phyloP scores from a whole-genome alignment of 2,888 invertebrate species.

The Villa cingulata region DNA sequence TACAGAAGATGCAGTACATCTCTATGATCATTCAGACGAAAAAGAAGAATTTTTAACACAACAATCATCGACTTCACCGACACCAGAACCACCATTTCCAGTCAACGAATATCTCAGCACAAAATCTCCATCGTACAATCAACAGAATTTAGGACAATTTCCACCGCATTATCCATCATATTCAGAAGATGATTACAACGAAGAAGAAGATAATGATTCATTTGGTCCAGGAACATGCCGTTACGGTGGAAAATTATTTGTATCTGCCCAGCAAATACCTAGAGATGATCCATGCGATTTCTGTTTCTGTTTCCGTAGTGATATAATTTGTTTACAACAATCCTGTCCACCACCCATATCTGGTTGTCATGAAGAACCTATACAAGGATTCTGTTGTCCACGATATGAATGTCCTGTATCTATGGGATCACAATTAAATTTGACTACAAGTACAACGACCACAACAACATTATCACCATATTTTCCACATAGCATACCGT shows the following conservation, averaged over 20 bases:
- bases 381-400: slow-evolving; percentile 88
- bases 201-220: slow-evolving; percentile 56
- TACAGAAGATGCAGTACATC: neutral
- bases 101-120: slow-evolving; percentile 1
- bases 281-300: slow-evolving; percentile 91
- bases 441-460: slow-evolving; percentile 77
- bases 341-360: slow-evolving; percentile 90
- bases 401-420: slow-evolving; percentile 86
- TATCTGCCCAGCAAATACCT: slow-evolving; percentile 89
- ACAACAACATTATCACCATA: slow-evolving; percentile 75
- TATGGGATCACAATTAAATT: slow-evolving; percentile 67
- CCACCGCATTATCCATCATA: slow-evolving; percentile 29
- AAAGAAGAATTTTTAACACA: neutral
- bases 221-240: slow-evolving; percentile 84
- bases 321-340: slow-evolving; percentile 88
- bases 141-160: slow-evolving; percentile 9
- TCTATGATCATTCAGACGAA: too few species aligned
- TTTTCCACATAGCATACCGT: slow-evolving; percentile 69
- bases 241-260: slow-evolving; percentile 83
- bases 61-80: neutral
- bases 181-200: slow-evolving; percentile 47
- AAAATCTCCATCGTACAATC: slow-evolving; percentile 4
- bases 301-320: slow-evolving; percentile 93
- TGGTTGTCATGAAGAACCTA: slow-evolving; percentile 83
- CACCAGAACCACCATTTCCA: slow-evolving; percentile 4